Percentiles rank a stretch among this genome's conserved stretches.
These are phyloP conservation scores for Etia nguti DNA, from an alignment of 2,113 vertebrate genomes.

Conservation along the genomic window DNA sequence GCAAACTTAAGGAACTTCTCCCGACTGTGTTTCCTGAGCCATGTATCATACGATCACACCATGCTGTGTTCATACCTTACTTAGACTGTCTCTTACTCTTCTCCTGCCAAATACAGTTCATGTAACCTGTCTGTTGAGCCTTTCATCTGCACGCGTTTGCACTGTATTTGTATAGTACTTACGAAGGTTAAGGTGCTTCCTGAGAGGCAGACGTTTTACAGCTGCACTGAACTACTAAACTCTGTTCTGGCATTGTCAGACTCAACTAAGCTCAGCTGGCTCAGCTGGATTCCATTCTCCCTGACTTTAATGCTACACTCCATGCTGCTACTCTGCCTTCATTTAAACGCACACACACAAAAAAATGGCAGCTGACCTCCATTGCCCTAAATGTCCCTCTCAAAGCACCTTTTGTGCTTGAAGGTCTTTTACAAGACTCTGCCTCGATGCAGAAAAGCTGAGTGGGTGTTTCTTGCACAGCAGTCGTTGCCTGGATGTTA, in stretches of 20 bases:
- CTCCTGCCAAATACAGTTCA: background rate
- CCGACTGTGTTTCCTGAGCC: background rate
- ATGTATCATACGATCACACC: background rate
- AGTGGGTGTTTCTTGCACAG: background rate
- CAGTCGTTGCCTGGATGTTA: background rate
- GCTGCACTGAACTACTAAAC: background rate
- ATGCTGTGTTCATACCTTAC: background rate
- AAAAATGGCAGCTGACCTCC: background rate
- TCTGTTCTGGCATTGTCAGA: background rate
- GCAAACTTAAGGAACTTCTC: background rate
- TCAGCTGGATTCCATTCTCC: background rate
- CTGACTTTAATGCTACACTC: background rate
- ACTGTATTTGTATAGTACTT: background rate
- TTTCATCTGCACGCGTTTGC: background rate
- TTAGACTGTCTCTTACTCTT: background rate
- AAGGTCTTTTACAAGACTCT: background rate
- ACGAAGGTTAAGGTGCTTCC: background rate
- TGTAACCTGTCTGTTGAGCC: background rate
- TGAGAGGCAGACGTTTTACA: background rate
- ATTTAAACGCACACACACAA: background rate
- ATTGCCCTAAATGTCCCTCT: background rate
- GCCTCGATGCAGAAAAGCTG: background rate
- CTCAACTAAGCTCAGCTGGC: background rate
- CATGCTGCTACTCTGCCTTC: background rate
- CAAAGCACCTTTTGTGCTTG: background rate